Evolutionary conservation across 2,797 vertebrate genomes (phyloP).

Genomic region (Schizopygopsis pylzovi): DNA sequence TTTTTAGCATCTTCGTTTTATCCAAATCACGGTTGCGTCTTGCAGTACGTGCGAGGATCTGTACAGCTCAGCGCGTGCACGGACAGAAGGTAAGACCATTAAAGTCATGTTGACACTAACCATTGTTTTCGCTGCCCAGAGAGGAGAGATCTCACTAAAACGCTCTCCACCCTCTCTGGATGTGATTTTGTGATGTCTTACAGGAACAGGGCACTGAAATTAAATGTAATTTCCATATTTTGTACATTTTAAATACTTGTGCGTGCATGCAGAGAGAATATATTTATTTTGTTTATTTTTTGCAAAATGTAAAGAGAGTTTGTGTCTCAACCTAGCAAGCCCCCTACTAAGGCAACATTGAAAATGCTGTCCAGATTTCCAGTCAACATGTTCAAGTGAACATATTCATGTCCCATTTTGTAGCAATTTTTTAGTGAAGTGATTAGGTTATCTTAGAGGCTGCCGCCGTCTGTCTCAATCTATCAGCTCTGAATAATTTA

Average conservation of each 20-base stretch:
- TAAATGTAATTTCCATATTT: not conserved
- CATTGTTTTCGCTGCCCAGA: slow-evolving; percentile 40
- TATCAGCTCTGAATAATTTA: slow-evolving; percentile 82
- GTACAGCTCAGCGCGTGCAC: not conserved
- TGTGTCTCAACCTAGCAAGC: not conserved
- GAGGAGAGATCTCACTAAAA: slow-evolving; percentile 15
- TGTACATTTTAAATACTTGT: not conserved
- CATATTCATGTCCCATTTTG: not conserved
- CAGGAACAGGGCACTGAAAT: not conserved
- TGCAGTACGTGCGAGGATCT: not conserved
- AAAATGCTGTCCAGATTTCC: not conserved
- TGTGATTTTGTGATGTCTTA: slow-evolving; percentile 5
- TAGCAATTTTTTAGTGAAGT: slow-evolving; percentile 15
- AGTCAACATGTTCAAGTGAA: slow-evolving; percentile 9
- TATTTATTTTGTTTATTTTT: not conserved
- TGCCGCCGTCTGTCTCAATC: slow-evolving; percentile 16
- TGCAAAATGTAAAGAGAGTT: not conserved
- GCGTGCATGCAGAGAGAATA: not conserved
- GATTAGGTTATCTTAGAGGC: slow-evolving; percentile 31
- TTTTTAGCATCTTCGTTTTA: not conserved
- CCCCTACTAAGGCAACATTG: not conserved
- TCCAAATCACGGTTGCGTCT: not conserved
- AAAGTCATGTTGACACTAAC: slow-evolving; percentile 36
- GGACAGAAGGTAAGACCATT: slow-evolving; percentile 52
- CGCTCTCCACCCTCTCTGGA: not conserved